Conservation (phyloP, 1,140 invertebrate genomes). For the Neocloeon triangulifer region DNA sequence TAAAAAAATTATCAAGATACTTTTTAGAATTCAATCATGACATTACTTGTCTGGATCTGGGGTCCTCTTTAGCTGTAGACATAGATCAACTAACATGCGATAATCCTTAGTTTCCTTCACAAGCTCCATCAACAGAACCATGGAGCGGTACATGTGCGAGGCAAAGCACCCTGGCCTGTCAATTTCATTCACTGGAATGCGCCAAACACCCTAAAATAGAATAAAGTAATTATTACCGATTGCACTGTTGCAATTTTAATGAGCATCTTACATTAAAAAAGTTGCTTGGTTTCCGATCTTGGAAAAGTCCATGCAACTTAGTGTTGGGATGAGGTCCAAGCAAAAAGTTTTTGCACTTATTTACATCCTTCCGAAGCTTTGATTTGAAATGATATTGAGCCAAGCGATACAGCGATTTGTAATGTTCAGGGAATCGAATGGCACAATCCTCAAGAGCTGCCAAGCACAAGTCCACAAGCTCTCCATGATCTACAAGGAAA, state of each 20-base stretch:
- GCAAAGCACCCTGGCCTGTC: slow-evolving; percentile 80
- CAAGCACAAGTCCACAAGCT: slow-evolving; percentile 33
- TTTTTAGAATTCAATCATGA: too few species aligned
- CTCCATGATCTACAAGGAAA: slow-evolving; percentile 19
- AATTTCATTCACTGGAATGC: slow-evolving; percentile 70
- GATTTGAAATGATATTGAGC: slow-evolving; percentile 65
- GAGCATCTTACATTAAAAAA: slow-evolving; percentile 57
- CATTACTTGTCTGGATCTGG: slow-evolving; percentile 58
- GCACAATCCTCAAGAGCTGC: slow-evolving; percentile 64
- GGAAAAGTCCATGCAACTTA: slow-evolving; percentile 52
- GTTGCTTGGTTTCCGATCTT: slow-evolving; percentile 59
- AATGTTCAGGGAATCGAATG: slow-evolving; percentile 68
- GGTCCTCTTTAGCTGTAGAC: slow-evolving; percentile 46
- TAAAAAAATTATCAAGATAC: slow-evolving; percentile 10
- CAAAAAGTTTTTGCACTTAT: slow-evolving; percentile 44
- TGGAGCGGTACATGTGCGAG: slow-evolving; percentile 68
- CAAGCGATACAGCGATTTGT: slow-evolving; percentile 75
- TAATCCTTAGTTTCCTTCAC: slow-evolving; percentile 56
- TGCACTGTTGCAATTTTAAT: slow-evolving; percentile 1
- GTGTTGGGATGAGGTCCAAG: slow-evolving; percentile 34
- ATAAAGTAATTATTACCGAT: slow-evolving; percentile 6
- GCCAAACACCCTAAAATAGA: slow-evolving; percentile 56
- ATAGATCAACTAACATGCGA: slow-evolving; percentile 55
- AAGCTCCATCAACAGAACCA: slow-evolving; percentile 58
- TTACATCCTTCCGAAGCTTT: slow-evolving; percentile 35